A percentile compares a stretch with the other conserved stretches of the same genome.
Conservation (phyloP, 2,113 vertebrate genomes). For the Panthera leo region DNA sequence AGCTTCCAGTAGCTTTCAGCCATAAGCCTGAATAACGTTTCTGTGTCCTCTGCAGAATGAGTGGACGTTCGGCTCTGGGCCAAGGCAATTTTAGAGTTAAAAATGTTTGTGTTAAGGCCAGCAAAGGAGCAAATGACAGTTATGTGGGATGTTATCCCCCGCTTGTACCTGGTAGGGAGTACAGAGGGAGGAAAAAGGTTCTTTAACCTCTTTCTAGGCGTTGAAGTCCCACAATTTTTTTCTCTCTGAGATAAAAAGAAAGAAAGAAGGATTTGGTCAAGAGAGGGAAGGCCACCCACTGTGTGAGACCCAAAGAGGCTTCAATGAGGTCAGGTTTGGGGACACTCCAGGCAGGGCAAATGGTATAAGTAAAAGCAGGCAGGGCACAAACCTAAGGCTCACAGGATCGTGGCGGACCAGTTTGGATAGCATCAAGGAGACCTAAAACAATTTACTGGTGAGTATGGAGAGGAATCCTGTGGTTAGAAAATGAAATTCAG, state of each 20-base stretch:
- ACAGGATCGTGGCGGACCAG: not conserved
- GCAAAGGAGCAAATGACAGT: not conserved
- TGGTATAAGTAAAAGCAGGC: not conserved
- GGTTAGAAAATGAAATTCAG: not conserved
- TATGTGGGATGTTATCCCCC: not conserved
- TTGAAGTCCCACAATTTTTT: not conserved
- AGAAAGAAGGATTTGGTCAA: not conserved
- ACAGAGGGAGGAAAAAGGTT: not conserved
- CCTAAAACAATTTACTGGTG: not conserved
- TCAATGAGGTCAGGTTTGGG: not conserved
- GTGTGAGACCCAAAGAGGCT: not conserved
- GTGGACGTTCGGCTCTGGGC: not conserved
- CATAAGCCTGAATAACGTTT: slow-evolving; percentile 44
- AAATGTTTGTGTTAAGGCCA: not conserved
- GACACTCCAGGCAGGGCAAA: not conserved
- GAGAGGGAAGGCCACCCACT: not conserved
- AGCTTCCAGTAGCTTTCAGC: slow-evolving; percentile 35
- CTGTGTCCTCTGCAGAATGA: slow-evolving; percentile 27
- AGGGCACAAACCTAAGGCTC: not conserved
- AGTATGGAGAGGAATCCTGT: not conserved
- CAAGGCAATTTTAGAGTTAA: not conserved
- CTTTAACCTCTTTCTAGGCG: not conserved
- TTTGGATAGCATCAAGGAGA: not conserved
- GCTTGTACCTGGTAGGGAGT: not conserved
- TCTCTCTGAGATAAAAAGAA: slow-evolving; percentile 5